A percentile compares a stretch with the other conserved stretches of the same genome.
Conservation (phyloP, 2,113 vertebrate species). For the Phalacrocorax carbo region DNA sequence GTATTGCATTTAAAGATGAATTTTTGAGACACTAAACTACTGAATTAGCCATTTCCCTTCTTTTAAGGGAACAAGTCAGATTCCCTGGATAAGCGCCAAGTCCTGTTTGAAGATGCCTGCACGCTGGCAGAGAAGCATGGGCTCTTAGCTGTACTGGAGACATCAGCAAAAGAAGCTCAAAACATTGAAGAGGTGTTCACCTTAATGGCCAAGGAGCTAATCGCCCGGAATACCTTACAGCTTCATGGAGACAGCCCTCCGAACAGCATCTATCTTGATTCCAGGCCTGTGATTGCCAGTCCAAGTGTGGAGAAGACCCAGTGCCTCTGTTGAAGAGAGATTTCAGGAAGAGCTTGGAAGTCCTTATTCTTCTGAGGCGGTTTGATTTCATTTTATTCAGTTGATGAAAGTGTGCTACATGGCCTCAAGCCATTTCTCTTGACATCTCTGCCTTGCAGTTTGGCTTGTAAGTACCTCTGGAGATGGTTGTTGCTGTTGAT, state of each 20-base stretch:
- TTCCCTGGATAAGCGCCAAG: slow-evolving; percentile 80
- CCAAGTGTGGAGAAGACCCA: slow-evolving; percentile 62
- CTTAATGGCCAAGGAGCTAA: slow-evolving; percentile 81
- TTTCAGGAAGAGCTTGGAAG: neutral
- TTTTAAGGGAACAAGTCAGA: slow-evolving; percentile 91
- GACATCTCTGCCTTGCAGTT: neutral
- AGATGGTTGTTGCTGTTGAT: neutral
- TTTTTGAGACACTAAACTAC: neutral
- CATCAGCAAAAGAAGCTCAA: slow-evolving; percentile 86
- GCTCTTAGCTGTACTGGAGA: slow-evolving; percentile 89
- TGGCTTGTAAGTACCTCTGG: neutral
- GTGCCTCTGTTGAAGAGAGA: slow-evolving; percentile 77
- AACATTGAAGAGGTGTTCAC: slow-evolving; percentile 84
- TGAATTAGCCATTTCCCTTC: neutral
- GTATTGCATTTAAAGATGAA: neutral
- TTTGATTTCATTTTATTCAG: neutral
- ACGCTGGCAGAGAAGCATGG: slow-evolving; percentile 82
- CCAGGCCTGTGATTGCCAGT: slow-evolving; percentile 71
- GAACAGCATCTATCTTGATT: slow-evolving; percentile 70
- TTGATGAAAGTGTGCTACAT: neutral
- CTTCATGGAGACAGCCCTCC: slow-evolving; percentile 56
- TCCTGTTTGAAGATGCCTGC: slow-evolving; percentile 89
- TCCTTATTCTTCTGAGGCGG: neutral
- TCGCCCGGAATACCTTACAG: slow-evolving; percentile 75
- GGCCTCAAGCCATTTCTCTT: neutral